A percentile compares a stretch with the other conserved stretches of the same genome.
Conservation (phyloP, 2,888 invertebrate species). For the Conistra vaccinii region DNA sequence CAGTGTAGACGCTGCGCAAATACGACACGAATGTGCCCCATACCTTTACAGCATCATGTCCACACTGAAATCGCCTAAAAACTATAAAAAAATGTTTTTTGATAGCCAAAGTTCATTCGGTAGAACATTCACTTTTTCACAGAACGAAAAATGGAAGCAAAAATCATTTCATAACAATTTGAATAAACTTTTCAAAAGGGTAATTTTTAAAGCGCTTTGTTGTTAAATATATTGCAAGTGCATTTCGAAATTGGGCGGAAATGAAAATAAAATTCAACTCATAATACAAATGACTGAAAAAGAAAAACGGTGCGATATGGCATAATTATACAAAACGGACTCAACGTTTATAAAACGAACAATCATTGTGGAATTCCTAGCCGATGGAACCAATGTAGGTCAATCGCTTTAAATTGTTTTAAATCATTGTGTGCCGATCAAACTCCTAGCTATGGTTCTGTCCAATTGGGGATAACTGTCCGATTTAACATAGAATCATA, state of each 20-base stretch:
- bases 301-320: not conserved
- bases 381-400: not conserved
- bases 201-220: conserved; percentile 1
- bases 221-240: conserved; percentile 1
- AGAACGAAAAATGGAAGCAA: not conserved
- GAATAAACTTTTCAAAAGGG: not conserved
- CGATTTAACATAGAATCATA: not conserved
- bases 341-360: conserved; percentile 16
- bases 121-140: conserved; percentile 2
- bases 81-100: not conserved
- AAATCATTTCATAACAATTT: conserved; percentile 1
- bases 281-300: not conserved
- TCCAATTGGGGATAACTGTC: not conserved
- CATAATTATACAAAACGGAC: not conserved
- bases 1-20: conserved; percentile 40
- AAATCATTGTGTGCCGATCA: not conserved
- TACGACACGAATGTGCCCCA: conserved; percentile 9
- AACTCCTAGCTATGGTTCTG: not conserved
- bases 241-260: not conserved
- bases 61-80: conserved; percentile 11
- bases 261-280: conserved; percentile 18
- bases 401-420: conserved; percentile 5
- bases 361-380: conserved; percentile 14
- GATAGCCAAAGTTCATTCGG: not conserved
- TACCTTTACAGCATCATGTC: not conserved